Percentiles rank a stretch among this genome's conserved stretches.
Conservation (phyloP, 2,888 invertebrate genomes). For the Fragum fragum region DNA sequence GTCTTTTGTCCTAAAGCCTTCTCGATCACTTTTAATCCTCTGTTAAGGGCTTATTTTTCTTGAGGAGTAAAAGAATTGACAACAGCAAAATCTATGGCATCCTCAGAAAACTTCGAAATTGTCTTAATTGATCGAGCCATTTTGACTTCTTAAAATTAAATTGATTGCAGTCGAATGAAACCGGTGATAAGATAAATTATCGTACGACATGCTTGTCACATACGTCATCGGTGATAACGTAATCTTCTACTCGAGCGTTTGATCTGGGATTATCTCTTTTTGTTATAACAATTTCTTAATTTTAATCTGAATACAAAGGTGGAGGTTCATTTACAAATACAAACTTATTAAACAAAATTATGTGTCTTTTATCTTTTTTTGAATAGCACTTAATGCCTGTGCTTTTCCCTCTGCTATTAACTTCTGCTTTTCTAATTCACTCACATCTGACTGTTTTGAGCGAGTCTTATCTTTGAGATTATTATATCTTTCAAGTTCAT, state of each 20-base stretch:
- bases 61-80: background rate
- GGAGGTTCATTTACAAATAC: conserved; percentile 9
- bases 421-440: conserved; percentile 22
- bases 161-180: background rate
- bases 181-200: conserved; percentile 11
- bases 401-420: conserved; percentile 22
- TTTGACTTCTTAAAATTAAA: background rate
- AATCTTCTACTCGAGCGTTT: background rate
- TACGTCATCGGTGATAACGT: background rate
- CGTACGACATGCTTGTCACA: conserved; percentile 2
- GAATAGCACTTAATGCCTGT: conserved; percentile 13
- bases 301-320: background rate
- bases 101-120: conserved; percentile 20
- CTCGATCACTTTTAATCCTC: conserved; percentile 10
- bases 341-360: background rate
- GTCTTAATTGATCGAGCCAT: conserved; percentile 8
- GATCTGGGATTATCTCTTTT: no score
- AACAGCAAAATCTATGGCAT: conserved; percentile 12
- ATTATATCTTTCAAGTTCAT: conserved; percentile 32
- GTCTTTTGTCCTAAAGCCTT: conserved; percentile 24
- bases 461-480: conserved; percentile 22
- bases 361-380: conserved; percentile 16
- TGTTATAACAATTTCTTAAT: background rate
- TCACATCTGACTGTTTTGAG: conserved; percentile 26
- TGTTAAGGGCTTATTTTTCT: conserved; percentile 10